A percentile compares a stretch with the other conserved stretches of the same genome.
Conservation (phyloP, 2,113 vertebrate genomes). For the Elachura formosa region DNA sequence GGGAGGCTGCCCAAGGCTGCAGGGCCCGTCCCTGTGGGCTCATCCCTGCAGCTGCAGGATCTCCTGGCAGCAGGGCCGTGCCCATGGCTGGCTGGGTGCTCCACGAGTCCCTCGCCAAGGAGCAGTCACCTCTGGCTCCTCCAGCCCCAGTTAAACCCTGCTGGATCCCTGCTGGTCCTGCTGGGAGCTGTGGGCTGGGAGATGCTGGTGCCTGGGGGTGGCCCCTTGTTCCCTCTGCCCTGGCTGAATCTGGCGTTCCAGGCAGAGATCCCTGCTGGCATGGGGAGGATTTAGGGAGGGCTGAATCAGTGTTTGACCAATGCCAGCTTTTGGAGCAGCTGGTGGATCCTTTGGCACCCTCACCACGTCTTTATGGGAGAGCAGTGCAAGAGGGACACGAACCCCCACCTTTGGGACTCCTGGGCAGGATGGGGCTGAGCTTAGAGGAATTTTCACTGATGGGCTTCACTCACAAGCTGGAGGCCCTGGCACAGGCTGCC, state of each 20-base stretch:
- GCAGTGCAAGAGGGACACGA: rapidly evolving
- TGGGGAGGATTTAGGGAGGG: neutral
- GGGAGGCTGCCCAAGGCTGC: constrained; percentile 10
- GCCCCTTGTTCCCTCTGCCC: neutral
- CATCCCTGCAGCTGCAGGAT: neutral
- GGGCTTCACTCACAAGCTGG: neutral
- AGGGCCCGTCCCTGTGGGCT: neutral
- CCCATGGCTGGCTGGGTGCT: rapidly evolving
- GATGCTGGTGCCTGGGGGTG: rapidly evolving
- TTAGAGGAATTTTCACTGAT: neutral
- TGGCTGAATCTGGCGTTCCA: neutral
- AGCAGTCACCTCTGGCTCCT: neutral
- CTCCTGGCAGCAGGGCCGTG: rapidly evolving
- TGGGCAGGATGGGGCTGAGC: neutral
- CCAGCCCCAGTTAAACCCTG: neutral
- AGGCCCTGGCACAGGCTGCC: neutral
- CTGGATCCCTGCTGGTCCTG: rapidly evolving
- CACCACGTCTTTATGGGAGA: rapidly evolving
- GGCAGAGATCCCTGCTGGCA: neutral
- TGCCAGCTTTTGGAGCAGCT: neutral
- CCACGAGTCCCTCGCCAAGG: neutral
- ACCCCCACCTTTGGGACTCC: rapidly evolving
- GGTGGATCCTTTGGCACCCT: neutral
- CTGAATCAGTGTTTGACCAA: neutral
- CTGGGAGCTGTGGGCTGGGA: neutral